Evolutionary conservation across 2,888 invertebrate genomes (phyloP).

Genomic region (Scelioninae gen. 2): DNA sequence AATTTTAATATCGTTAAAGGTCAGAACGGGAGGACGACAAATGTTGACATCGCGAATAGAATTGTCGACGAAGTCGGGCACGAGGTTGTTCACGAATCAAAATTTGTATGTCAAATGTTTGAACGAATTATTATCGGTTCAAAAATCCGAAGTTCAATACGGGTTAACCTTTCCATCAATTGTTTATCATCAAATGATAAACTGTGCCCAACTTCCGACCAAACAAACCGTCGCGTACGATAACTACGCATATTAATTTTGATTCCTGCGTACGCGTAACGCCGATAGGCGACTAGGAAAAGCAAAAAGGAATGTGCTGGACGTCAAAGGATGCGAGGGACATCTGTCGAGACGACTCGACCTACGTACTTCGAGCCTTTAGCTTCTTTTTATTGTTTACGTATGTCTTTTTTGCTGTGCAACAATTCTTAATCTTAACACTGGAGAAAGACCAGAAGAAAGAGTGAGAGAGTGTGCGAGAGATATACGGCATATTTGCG

Average conservation of each 20-base stretch:
- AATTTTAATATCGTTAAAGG: no score
- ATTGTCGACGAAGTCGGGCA: slow-evolving; percentile 42
- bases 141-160: no score
- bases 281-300: slow-evolving; percentile 56
- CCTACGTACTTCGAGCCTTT: slow-evolving; percentile 55
- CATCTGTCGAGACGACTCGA: slow-evolving; percentile 57
- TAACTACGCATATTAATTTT: slow-evolving; percentile 56
- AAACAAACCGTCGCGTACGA: slow-evolving; percentile 14
- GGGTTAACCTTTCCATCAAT: no score
- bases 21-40: slow-evolving; percentile 9
- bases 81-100: no score
- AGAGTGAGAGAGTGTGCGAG: slow-evolving; percentile 31
- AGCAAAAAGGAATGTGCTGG: slow-evolving; percentile 60
- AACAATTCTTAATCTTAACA: slow-evolving; percentile 36
- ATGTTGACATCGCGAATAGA: slow-evolving; percentile 50
- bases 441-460: slow-evolving; percentile 19
- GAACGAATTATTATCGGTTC: no score
- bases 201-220: slow-evolving; percentile 34
- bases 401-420: slow-evolving; percentile 51
- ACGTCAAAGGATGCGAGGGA: slow-evolving; percentile 60
- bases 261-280: slow-evolving; percentile 58
- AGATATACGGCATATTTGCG: slow-evolving; percentile 22
- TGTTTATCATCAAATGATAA: no score
- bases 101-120: no score
- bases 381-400: slow-evolving; percentile 60